Conservation (phyloP, 1,140 invertebrate species). For the Listronotus bonariensis region DNA sequence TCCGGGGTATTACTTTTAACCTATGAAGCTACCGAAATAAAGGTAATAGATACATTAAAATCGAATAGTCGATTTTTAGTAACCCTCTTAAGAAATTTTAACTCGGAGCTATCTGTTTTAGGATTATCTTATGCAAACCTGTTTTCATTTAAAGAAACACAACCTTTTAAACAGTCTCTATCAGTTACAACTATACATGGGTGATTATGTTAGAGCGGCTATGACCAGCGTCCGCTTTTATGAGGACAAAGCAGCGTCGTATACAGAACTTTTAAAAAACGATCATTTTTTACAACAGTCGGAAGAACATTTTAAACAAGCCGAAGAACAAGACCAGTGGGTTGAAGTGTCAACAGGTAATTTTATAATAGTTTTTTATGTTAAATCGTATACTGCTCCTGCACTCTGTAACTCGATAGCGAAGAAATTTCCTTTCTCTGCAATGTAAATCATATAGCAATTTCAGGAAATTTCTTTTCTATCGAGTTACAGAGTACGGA, state of each 20-base stretch:
- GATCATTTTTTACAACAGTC: conserved; percentile 64
- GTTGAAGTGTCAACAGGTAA: conserved; percentile 52
- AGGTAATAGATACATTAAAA: too few species aligned
- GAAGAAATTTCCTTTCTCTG: too few species aligned
- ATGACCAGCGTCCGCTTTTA: conserved; percentile 77
- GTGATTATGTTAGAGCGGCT: conserved; percentile 71
- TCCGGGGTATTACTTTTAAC: too few species aligned
- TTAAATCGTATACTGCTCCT: too few species aligned
- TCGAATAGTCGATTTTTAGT: too few species aligned
- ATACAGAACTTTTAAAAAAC: conserved; percentile 61
- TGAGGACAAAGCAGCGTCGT: conserved; percentile 60
- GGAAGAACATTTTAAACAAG: conserved; percentile 65
- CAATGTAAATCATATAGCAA: too few species aligned
- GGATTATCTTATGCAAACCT: conserved; percentile 68
- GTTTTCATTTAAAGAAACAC: conserved; percentile 67
- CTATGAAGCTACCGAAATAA: too few species aligned
- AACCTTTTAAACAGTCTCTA: conserved; percentile 69
- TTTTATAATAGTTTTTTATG: not conserved
- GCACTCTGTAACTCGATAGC: too few species aligned
- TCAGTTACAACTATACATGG: conserved; percentile 69
- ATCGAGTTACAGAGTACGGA: too few species aligned
- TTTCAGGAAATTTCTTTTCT: too few species aligned
- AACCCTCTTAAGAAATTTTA: too few species aligned
- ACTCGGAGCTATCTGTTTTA: conserved; percentile 52
- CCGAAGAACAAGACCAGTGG: conserved; percentile 56